Conservation (phyloP, 2,888 invertebrate species). For the Ceramica pisi region DNA sequence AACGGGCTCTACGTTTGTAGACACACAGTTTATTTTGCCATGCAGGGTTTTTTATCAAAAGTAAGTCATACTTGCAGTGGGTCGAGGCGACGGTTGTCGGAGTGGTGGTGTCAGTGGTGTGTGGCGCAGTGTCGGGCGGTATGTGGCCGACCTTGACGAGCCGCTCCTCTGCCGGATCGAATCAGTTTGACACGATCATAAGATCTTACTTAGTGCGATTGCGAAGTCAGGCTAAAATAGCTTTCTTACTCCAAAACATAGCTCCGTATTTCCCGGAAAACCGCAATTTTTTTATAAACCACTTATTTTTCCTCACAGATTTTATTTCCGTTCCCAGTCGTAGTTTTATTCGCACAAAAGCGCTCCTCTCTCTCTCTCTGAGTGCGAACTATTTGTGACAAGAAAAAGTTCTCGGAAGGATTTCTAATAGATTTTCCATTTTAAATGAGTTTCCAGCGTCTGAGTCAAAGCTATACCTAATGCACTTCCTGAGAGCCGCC, state of each 20-base stretch:
- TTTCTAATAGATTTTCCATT: conserved; percentile 35
- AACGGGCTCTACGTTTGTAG: not conserved
- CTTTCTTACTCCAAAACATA: not conserved
- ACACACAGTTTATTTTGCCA: conserved; percentile 3
- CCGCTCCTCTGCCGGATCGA: conserved; percentile 13
- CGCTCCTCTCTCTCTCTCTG: conserved; percentile 9
- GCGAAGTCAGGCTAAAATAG: not conserved
- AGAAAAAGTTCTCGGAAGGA: conserved; percentile 16
- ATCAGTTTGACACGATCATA: conserved; percentile 13
- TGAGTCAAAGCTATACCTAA: conserved; percentile 2
- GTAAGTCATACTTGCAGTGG: conserved; percentile 13
- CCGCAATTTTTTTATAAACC: not conserved
- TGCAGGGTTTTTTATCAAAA: not conserved
- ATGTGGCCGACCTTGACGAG: conserved; percentile 38
- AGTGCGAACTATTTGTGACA: conserved; percentile 24
- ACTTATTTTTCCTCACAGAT: not conserved
- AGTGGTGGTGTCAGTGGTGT: not conserved
- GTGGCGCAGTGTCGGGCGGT: not conserved
- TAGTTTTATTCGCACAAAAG: conserved; percentile 16
- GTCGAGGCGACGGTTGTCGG: conserved; percentile 8
- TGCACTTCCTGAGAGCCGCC: conserved; percentile 4
- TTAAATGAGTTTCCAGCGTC: conserved; percentile 28
- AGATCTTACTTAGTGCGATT: too few relatives aligned
- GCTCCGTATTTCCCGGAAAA: conserved; percentile 4
- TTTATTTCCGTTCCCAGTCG: conserved; percentile 18